Evolutionary conservation across 1,140 invertebrate species (phyloP).

Genomic region (Lineus longissimus): DNA sequence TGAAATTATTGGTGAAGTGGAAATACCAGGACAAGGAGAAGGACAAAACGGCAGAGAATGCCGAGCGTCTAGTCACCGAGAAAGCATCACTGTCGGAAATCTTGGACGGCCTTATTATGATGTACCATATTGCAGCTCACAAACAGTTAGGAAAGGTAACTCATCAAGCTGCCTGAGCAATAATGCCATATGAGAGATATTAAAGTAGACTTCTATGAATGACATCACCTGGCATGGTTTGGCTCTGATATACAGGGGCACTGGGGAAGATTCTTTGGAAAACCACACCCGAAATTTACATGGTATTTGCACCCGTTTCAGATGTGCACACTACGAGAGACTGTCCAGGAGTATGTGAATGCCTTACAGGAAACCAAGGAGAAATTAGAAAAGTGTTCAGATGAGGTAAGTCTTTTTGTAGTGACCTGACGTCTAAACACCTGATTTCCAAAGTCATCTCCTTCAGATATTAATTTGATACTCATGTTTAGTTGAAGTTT

Average conservation of each 20-base stretch:
- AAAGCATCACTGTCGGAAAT: conserved; percentile 56
- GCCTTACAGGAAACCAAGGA: conserved; percentile 58
- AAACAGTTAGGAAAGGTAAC: conserved; percentile 68
- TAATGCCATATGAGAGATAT: neutral
- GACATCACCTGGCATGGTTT: too few species aligned
- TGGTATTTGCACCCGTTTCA: conserved; percentile 21
- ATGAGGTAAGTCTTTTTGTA: conserved; percentile 30
- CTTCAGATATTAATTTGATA: too few species aligned
- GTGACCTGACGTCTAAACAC: too few species aligned
- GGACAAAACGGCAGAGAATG: neutral
- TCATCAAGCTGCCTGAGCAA: neutral
- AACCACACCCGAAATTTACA: too few species aligned
- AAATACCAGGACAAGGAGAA: neutral
- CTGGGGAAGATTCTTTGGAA: too few species aligned
- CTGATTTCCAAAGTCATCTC: too few species aligned
- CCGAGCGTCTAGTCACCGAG: neutral
- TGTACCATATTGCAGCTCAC: conserved; percentile 67
- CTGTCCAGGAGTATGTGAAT: conserved; percentile 59
- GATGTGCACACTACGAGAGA: conserved; percentile 58
- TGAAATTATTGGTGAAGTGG: neutral
- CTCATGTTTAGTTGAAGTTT: too few species aligned
- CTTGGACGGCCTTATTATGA: conserved; percentile 65
- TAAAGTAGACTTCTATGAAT: too few species aligned
- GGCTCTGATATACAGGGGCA: too few species aligned
- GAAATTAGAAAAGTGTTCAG: conserved; percentile 48